Conservation (phyloP, 2,797 vertebrate genomes). For the Gymnopithys bicolor region DNA sequence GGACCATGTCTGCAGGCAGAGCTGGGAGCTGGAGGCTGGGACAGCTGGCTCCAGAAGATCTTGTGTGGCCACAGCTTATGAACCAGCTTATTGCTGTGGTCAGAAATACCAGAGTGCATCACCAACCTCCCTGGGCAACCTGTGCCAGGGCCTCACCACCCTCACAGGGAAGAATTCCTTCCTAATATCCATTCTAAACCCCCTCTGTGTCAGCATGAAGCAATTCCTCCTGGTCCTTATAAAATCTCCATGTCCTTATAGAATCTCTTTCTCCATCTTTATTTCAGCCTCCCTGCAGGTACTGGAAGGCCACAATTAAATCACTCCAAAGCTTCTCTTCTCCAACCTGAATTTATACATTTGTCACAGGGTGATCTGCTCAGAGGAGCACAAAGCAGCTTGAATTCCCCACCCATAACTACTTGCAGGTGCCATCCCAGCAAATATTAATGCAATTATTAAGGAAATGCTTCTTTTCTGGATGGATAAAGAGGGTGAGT, state of each 20-base stretch:
- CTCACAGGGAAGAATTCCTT: not conserved
- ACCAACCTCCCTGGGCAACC: not conserved
- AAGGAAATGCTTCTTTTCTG: not conserved
- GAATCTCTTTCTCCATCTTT: not conserved
- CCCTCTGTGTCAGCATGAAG: not conserved
- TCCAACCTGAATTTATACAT: not conserved
- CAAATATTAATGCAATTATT: not conserved
- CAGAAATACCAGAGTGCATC: accelerated
- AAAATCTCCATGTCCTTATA: not conserved
- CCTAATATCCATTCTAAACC: not conserved
- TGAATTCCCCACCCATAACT: not conserved
- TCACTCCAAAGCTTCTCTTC: not conserved
- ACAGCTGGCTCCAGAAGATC: not conserved
- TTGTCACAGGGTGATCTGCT: not conserved
- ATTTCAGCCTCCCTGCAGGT: not conserved
- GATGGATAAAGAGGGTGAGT: not conserved
- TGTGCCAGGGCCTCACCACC: accelerated
- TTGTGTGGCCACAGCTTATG: not conserved
- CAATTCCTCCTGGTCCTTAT: not conserved
- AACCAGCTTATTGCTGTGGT: not conserved
- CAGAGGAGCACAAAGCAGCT: not conserved
- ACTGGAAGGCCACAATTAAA: not conserved
- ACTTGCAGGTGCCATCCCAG: not conserved
- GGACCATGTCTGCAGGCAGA: not conserved
- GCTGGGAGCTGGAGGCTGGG: not conserved